Conservation (phyloP, 1,140 invertebrate genomes). For the Drosophila pandora region DNA sequence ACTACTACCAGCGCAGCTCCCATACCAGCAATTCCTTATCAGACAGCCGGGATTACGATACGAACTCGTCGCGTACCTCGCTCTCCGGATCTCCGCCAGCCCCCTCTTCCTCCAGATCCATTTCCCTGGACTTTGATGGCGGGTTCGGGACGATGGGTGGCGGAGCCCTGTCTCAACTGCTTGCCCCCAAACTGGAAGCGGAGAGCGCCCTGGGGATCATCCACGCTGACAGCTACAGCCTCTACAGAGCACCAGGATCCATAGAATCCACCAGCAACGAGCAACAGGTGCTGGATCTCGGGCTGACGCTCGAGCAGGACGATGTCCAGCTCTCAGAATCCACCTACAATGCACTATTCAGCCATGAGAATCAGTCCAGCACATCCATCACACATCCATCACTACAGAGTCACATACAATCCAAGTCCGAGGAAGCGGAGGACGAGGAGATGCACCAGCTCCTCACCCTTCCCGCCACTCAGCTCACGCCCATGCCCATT, state of each 20-base stretch:
- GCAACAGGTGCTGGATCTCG: slow-evolving; percentile 82
- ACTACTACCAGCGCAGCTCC: slow-evolving; percentile 49
- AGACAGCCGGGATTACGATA: slow-evolving; percentile 79
- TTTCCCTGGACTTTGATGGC: slow-evolving; percentile 40
- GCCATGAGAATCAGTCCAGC: slow-evolving; percentile 9
- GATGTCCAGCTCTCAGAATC: slow-evolving; percentile 37
- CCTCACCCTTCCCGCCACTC: slow-evolving; percentile 26
- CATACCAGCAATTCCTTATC: slow-evolving; percentile 71
- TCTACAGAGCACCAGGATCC: slow-evolving; percentile 40
- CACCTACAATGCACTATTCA: slow-evolving; percentile 43
- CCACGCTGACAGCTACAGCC: slow-evolving; percentile 41
- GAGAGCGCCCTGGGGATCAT: slow-evolving; percentile 18
- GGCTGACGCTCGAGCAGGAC: slow-evolving; percentile 55
- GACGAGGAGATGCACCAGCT: slow-evolving; percentile 12
- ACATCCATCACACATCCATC: slow-evolving; percentile 10
- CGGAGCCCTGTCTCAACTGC: slow-evolving; percentile 37
- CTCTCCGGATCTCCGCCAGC: slow-evolving; percentile 63
- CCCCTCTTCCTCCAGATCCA: slow-evolving; percentile 36
- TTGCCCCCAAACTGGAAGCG: slow-evolving; percentile 50
- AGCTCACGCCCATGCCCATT: slow-evolving; percentile 32
- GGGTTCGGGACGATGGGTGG: slow-evolving; percentile 28
- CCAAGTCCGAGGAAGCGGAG: slow-evolving; percentile 9
- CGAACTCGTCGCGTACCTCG: slow-evolving; percentile 72
- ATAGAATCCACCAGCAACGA: slow-evolving; percentile 37
- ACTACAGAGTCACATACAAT: slow-evolving; percentile 18